Evolutionary conservation across 2,113 vertebrate species (phyloP).

Genomic region (Oryctolagus cuniculus): DNA sequence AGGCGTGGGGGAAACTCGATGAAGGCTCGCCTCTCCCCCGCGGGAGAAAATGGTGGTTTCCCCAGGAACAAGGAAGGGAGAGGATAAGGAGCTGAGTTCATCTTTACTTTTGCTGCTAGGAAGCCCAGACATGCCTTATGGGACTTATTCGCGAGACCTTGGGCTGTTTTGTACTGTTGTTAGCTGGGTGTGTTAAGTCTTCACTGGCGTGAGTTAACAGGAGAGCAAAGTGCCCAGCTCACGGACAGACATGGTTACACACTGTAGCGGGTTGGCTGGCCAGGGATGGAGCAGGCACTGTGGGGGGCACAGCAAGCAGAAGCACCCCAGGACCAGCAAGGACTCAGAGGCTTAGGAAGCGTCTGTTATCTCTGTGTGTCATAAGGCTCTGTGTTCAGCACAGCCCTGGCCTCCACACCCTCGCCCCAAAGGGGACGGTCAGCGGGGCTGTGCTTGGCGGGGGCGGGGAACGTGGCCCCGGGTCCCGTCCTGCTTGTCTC

Average conservation of each 20-base stretch:
- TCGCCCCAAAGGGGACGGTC: neutral
- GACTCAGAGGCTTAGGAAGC: neutral
- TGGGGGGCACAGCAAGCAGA: accelerated
- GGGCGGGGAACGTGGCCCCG: no score
- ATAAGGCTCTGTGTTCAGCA: neutral
- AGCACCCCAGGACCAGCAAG: neutral
- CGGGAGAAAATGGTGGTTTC: neutral
- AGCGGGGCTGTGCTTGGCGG: neutral
- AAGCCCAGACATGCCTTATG: neutral
- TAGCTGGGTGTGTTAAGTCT: neutral
- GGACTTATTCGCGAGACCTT: neutral
- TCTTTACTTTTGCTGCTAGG: neutral
- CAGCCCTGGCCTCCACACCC: neutral
- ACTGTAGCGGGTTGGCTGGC: neutral
- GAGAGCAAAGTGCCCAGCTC: neutral
- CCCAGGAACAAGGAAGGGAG: neutral
- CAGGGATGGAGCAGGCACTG: accelerated
- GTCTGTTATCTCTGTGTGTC: accelerated
- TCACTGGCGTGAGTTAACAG: neutral
- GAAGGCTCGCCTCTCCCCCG: neutral
- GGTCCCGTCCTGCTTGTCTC: neutral
- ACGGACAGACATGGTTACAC: neutral
- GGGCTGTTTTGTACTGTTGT: neutral
- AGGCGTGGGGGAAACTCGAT: neutral
- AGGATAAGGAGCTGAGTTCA: neutral